A percentile compares a stretch with the other conserved stretches of the same genome.
phyloP scores from a whole-genome alignment of 2,797 vertebrate genomes.

The Orientallactaga sibirica region DNA sequence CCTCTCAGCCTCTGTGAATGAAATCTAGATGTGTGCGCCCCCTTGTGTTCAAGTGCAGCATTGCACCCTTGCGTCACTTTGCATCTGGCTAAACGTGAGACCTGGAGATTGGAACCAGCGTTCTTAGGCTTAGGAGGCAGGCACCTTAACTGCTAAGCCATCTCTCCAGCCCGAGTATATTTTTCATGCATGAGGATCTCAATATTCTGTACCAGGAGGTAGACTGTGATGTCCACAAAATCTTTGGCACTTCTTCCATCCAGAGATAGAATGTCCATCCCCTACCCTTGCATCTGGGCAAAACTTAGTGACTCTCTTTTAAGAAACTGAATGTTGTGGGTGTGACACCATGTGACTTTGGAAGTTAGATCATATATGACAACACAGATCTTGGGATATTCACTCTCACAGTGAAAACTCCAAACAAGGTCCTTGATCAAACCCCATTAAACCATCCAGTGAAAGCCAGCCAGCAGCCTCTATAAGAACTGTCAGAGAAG shows the following conservation, averaged over 20 bases:
- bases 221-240: background rate
- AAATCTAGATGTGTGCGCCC: too few species aligned
- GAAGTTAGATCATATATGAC: background rate
- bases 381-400: slow-evolving; percentile 10
- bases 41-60: too few species aligned
- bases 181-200: background rate
- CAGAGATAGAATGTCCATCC: background rate
- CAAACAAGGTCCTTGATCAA: slow-evolving; percentile 16
- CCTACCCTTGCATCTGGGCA: background rate
- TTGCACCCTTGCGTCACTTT: too few species aligned
- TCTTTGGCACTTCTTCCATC: slow-evolving; percentile 21
- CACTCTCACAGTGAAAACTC: background rate
- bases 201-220: background rate
- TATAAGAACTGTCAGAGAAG: slow-evolving; percentile 5
- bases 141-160: too few species aligned
- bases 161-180: background rate
- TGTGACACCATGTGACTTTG: background rate
- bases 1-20: too few species aligned
- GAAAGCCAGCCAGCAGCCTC: slow-evolving; percentile 28
- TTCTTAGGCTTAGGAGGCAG: too few species aligned
- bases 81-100: too few species aligned
- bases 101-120: too few species aligned
- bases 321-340: slow-evolving; percentile 20
- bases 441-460: background rate
- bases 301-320: slow-evolving; percentile 20